phyloP scores from a whole-genome alignment of 2,888 invertebrate genomes.

The Zeuzera pyrina region DNA sequence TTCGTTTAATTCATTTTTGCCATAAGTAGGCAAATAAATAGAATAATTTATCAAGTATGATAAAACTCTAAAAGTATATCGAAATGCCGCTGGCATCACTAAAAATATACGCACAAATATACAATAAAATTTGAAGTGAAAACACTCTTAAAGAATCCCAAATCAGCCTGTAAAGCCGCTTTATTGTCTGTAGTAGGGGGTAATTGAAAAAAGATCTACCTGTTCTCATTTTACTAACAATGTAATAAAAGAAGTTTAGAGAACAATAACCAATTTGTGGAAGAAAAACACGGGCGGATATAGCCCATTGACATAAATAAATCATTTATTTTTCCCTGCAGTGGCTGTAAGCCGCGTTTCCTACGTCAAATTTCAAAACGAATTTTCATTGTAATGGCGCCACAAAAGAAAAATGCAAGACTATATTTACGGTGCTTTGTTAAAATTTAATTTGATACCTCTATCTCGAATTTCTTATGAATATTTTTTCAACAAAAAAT shows the following conservation, averaged over 20 bases:
- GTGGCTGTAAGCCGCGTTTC: slow-evolving; percentile 27
- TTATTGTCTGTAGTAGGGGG: slow-evolving; percentile 44
- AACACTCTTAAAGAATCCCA: slow-evolving; percentile 26
- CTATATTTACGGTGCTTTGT: slow-evolving; percentile 56
- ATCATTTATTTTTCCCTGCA: slow-evolving; percentile 50
- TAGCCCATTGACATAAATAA: slow-evolving; percentile 70
- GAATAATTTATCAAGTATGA: no score
- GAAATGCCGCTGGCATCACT: no score
- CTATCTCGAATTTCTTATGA: slow-evolving; percentile 52
- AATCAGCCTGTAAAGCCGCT: slow-evolving; percentile 48
- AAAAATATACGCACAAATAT: no score
- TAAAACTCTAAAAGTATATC: no score
- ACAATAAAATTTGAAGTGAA: no score
- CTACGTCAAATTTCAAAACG: slow-evolving; percentile 5
- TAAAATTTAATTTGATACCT: slow-evolving; percentile 71
- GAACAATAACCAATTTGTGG: slow-evolving; percentile 69
- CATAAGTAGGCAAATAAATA: no score
- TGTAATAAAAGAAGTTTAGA: slow-evolving; percentile 67
- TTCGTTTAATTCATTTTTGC: no score
- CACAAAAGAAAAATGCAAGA: slow-evolving; percentile 64
- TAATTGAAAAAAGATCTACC: slow-evolving; percentile 51
- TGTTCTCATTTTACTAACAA: slow-evolving; percentile 64
- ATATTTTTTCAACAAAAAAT: no score
- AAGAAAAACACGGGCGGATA: slow-evolving; percentile 54
- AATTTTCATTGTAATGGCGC: slow-evolving; percentile 62